Evolutionary conservation across 1,140 invertebrate genomes (phyloP).

Genomic region (Cherax destructor): DNA sequence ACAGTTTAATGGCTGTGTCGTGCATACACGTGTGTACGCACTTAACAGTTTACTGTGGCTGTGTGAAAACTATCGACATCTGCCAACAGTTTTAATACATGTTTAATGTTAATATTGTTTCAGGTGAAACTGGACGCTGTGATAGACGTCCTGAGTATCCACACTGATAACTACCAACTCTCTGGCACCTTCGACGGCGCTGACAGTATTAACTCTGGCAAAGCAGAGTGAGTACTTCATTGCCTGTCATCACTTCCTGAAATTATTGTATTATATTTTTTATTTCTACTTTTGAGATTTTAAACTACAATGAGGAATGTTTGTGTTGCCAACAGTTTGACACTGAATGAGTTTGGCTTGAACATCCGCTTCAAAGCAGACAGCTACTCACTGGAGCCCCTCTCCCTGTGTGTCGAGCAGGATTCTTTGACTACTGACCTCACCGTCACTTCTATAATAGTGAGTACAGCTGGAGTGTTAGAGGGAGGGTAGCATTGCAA

Average conservation of each 20-base stretch:
- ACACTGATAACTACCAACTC: background rate
- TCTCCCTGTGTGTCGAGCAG: background rate
- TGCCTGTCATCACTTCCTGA: too few relatives aligned
- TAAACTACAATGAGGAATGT: too few relatives aligned
- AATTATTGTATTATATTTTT: too few relatives aligned
- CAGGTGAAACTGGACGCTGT: background rate
- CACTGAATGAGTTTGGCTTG: background rate
- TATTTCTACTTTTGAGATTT: too few relatives aligned
- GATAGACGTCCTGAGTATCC: background rate
- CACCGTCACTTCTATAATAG: background rate
- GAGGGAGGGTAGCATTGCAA: too few relatives aligned
- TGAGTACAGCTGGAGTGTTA: background rate
- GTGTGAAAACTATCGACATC: too few relatives aligned
- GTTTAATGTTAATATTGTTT: background rate
- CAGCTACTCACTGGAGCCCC: background rate
- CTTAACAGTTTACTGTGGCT: too few relatives aligned
- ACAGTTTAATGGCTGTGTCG: too few relatives aligned
- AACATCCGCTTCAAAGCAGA: background rate
- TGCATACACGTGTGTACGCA: too few relatives aligned
- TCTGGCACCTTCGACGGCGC: background rate
- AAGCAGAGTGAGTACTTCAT: background rate
- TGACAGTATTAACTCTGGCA: background rate
- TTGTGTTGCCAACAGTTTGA: background rate
- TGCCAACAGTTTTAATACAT: too few relatives aligned
- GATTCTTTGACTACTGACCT: background rate